Evolutionary conservation across 64 coral and sea anemone species (phyloP), one percentile per base, ranked within the genome.

Genomic region (Platygyra sinensis): DNA sequence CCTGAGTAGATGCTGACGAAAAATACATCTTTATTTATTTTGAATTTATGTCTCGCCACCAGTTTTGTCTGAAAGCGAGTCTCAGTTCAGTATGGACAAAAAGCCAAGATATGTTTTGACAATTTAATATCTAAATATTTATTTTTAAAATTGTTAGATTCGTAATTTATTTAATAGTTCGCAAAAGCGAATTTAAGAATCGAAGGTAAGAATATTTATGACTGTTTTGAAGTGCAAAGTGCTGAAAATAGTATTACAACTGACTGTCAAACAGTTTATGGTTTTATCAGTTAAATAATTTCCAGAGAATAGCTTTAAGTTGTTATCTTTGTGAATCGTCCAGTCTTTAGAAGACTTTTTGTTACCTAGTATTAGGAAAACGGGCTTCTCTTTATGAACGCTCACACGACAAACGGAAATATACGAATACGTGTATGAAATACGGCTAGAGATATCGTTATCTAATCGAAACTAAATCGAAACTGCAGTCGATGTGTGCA

Each of bases 21-120:
- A 42, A 85, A 50, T 25, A 52, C 17, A 27, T 77, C 39, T 77
- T 76, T 24, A 85, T 85, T 85, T 85, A 85, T 85, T 83, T 82
- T 2, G 17, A 38, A n/a, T n/a, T n/a, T n/a, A 36, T 82, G 11
- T 63, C 15, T 36, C 55, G 18, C 8, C 75, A 12, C 8, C 75
- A 12, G 46, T 78, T 52, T 79, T 16, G 38, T 22, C 7, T 13
- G n/a, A n/a, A n/a, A n/a, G n/a, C n/a, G n/a, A n/a, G n/a, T n/a
- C n/a, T n/a, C n/a, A n/a, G n/a, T n/a, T n/a, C n/a, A n/a, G n/a
- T n/a, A n/a, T n/a, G 57, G 62, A 25, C 4, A 67, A 1, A 46
- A 67, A 4, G 61, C 3, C 10, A 49, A 67, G 18, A 67, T 64
- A 50, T 71, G 28, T 85, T 50, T 71, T 67, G 22, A 85, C 18